Percentiles rank a stretch among this genome's conserved stretches.
phyloP scores from a whole-genome alignment of 2,113 vertebrate genomes.

The Cynocephalus volans region DNA sequence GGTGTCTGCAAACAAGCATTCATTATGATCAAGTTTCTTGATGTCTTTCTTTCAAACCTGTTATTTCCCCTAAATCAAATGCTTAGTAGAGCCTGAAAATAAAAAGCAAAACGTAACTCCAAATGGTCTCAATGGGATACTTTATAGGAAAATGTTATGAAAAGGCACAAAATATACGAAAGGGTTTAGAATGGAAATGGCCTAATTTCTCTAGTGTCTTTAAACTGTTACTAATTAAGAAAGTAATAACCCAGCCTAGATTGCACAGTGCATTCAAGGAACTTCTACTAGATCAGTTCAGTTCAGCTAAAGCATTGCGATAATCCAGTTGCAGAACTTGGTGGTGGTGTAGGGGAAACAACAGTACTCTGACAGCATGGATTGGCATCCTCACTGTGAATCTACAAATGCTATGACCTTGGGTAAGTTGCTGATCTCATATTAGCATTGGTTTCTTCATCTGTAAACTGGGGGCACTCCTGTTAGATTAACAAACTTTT shows the following conservation, averaged over 20 bases:
- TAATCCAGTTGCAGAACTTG: background rate
- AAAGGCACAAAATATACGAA: conserved; percentile 39
- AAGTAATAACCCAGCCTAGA: background rate
- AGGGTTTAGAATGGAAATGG: background rate
- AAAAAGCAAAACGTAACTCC: conserved; percentile 75
- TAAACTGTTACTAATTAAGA: conserved; percentile 11
- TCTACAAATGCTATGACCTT: too few species aligned
- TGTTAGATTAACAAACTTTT: background rate
- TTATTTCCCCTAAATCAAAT: conserved; percentile 87
- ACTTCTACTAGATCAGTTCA: background rate
- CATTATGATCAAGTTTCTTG: conserved; percentile 84
- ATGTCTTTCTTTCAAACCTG: conserved; percentile 83
- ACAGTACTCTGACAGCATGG: fast-evolving
- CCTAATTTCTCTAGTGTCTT: conserved; percentile 62
- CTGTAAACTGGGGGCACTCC: background rate
- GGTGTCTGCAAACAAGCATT: conserved; percentile 84
- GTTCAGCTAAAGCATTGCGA: background rate
- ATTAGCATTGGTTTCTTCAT: background rate
- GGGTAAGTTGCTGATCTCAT: background rate
- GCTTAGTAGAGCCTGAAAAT: conserved; percentile 81
- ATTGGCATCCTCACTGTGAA: background rate
- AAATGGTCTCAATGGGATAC: conserved; percentile 79
- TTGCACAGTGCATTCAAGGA: background rate
- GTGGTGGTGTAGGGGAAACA: background rate
- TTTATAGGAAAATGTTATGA: conserved; percentile 68